Conservation (phyloP, 2,888 invertebrate genomes). For the Autographa gamma region DNA sequence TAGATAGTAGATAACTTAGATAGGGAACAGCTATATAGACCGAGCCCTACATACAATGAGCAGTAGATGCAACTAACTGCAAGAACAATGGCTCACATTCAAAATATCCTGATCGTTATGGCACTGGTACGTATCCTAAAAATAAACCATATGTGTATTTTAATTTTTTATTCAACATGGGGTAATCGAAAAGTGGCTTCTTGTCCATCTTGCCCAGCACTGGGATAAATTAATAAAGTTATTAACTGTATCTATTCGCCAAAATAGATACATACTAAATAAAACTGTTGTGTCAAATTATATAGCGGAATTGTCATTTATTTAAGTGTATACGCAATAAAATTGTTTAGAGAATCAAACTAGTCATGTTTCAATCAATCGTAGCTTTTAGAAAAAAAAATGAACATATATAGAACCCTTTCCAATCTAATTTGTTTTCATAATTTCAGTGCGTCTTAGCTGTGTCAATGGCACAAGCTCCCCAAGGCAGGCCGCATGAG, state of each 20-base stretch:
- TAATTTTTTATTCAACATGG: not conserved
- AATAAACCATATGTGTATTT: not conserved
- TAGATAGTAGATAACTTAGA: conserved; percentile 22
- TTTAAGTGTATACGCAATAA: too few species aligned
- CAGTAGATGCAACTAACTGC: conserved; percentile 17
- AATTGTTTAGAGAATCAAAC: too few species aligned
- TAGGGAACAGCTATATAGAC: conserved; percentile 43
- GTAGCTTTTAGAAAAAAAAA: too few species aligned
- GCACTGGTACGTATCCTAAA: conserved; percentile 41
- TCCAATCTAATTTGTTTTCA: not conserved
- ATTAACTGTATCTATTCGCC: too few species aligned
- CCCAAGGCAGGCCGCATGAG: conserved; percentile 43
- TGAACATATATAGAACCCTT: too few species aligned
- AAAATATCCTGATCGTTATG: conserved; percentile 27
- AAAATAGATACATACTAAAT: too few species aligned
- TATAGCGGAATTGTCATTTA: too few species aligned
- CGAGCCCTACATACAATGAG: conserved; percentile 39
- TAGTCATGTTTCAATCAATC: too few species aligned
- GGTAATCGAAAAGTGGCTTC: too few species aligned
- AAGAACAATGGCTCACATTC: conserved; percentile 43
- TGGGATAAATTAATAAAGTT: too few species aligned
- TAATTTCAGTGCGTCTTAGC: conserved; percentile 40
- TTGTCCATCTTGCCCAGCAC: too few species aligned
- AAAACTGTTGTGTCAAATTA: too few species aligned
- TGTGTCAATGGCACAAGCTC: conserved; percentile 21